phyloP scores from a whole-genome alignment of 2,113 vertebrate species.

The Colossoma macropomum region DNA sequence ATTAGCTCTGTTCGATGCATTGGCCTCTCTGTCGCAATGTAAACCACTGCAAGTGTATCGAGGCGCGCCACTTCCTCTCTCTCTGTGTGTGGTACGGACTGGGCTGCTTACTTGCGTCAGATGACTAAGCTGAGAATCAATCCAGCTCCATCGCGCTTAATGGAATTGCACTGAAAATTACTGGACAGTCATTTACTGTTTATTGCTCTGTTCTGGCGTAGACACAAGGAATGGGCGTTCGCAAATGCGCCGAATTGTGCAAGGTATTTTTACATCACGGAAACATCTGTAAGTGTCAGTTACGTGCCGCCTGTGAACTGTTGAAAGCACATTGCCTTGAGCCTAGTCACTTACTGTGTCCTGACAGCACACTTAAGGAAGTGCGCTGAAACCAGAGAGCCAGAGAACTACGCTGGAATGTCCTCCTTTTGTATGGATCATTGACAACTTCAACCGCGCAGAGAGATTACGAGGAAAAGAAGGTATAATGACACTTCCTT shows the following conservation, averaged over 20 bases:
- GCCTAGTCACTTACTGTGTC: neutral
- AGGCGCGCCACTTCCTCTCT: conserved; percentile 69
- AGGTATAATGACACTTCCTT: conserved; percentile 37
- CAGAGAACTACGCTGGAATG: conserved; percentile 23
- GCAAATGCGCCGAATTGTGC: neutral
- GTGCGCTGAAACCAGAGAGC: conserved; percentile 34
- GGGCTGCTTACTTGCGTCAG: conserved; percentile 62
- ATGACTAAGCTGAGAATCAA: conserved; percentile 69
- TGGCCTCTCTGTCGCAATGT: conserved; percentile 53
- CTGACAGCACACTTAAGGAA: conserved; percentile 23
- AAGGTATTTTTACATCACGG: neutral
- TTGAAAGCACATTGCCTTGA: neutral
- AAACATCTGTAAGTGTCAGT: neutral
- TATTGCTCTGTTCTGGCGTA: neutral
- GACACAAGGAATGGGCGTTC: neutral
- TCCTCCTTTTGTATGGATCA: conserved; percentile 23
- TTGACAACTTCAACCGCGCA: conserved; percentile 35
- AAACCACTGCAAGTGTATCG: conserved; percentile 71
- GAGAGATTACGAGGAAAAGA: conserved; percentile 34
- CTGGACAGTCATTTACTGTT: conserved; percentile 60
- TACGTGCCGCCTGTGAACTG: conserved; percentile 10
- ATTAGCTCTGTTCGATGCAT: conserved; percentile 65
- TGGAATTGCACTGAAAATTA: conserved; percentile 64
- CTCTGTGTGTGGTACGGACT: conserved; percentile 70
- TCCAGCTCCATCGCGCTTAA: conserved; percentile 69